Evolutionary conservation across 2,113 vertebrate species (phyloP), one percentile per base, ranked within the genome.

Genomic region (Gallinago media): DNA sequence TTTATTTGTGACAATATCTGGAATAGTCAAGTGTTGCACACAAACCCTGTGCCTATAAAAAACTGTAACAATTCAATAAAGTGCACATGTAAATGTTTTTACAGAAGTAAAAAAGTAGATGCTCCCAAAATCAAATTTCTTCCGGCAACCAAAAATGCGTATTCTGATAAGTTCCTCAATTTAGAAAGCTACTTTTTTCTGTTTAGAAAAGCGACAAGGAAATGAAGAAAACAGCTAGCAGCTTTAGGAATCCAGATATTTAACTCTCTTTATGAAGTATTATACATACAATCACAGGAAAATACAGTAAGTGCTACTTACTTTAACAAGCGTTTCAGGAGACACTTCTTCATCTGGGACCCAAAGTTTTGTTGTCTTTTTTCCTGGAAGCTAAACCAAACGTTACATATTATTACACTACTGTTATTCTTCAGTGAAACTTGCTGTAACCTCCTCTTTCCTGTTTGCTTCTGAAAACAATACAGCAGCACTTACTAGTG

Each of bases 351-450:
- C 99, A 98, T 99, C 99, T 34, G 99, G 98, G 63, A 99, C 99
- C 99, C 99, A 99, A 71, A 99, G 99, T 93, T 99, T 99, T 77
- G 99, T 99, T 15, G 99, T 99, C 98, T 99, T 99, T 97, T 99
- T 99, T n/a, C 99, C 99, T 93, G 99, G 99, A 97, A 99, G 98
- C 99, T 99, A 96, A 96, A 96, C 8, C 90, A 92, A 97, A 97
- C 71, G 36, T 73, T 87, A 96, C 14, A 78, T 34, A 63, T 88
- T 75, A 34, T 95, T 83, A 94, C 29, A 68, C 16, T 46, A 12
- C 6, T 36, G 49, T 29, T 50, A 84, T 11, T 36, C 8, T 50
- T 68, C 9, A 76, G 11, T 40, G 61, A 88, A 78, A 50, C 12
- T 66, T 88, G 34, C 46, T 44, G 18, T 65, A 66, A 72, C 8